Base-by-base conservation (phyloP, 2,888 invertebrate species). In the Chrysolina haemoptera region DNA sequence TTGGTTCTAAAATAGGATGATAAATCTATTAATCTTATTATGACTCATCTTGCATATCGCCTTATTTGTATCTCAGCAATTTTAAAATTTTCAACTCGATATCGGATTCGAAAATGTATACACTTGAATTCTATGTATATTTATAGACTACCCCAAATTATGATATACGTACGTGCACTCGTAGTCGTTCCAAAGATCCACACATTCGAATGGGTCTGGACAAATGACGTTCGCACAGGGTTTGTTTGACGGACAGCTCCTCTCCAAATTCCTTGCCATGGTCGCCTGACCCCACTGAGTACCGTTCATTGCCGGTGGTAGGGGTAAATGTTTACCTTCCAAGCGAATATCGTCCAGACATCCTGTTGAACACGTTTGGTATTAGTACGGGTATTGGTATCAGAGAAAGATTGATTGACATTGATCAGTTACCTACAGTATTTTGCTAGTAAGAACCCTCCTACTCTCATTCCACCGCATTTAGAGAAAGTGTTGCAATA, bases 101-200 rank as follows among this genome's bases (percentile, higher is more conserved):
- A 53, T 53, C 20, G 27, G 5, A 27, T 3, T 27, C 2, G 5
- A 27, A 5, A 27, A 1, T 27, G 27, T 27, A 5, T 27, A 27
- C 27, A 27, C 27, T 35, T 35, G 35, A 35, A 3, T 8, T 35
- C 0, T 35, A 35, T 35, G 8, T 35, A 8, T 0, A 35, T 8
- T 8, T 35, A 35, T 35, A 35, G 35, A 48, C 16, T 48, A 16
- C 2, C 8, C 16, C 48, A 41, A 41, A 41, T 64, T 41, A 16
- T 43, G 8, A 35, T 48, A 20, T 68, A 94, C 96, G 94, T 90
- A 99, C 96, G 98, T 97, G 96, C 99, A 99, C 88, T 98, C 98
- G 85, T 97, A 97, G 89, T 96, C 96, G 88, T 98, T 98, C 98
- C 99, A 99, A 14, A 98, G 92, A 89, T 97, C 98, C 78, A 96